Conservation (phyloP, 2,888 invertebrate genomes). For the Erebia epiphron region DNA sequence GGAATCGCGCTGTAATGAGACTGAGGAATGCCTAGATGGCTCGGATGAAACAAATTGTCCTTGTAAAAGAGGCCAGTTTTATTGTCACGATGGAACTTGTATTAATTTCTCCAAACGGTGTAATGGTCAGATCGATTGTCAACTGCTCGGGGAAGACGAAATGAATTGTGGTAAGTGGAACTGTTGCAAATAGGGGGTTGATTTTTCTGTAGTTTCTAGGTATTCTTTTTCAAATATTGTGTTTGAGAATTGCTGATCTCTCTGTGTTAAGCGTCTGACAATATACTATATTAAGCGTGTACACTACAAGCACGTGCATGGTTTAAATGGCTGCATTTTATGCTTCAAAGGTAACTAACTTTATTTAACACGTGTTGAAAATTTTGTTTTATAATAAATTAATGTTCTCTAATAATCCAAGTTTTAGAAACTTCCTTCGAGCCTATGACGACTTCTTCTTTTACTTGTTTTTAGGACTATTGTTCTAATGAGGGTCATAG, state of each 20-base stretch:
- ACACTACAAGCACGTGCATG: conserved; percentile 1
- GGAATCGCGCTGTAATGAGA: conserved; percentile 79
- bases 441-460: neutral
- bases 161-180: conserved; percentile 71
- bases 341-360: neutral
- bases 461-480: neutral
- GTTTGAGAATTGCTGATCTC: neutral
- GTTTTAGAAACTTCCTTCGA: neutral
- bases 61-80: conserved; percentile 77
- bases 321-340: conserved; percentile 3
- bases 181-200: conserved; percentile 5
- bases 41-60: conserved; percentile 72
- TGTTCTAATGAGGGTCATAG: neutral
- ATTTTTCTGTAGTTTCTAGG: conserved; percentile 7
- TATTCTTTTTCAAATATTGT: neutral
- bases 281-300: conserved; percentile 1
- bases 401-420: neutral
- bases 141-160: conserved; percentile 84
- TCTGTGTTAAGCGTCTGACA: neutral
- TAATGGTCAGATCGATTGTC: conserved; percentile 84
- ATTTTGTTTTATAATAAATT: neutral
- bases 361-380: neutral
- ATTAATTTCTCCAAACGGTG: conserved; percentile 85
- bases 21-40: conserved; percentile 76
- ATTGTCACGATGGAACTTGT: conserved; percentile 86